Conservation (phyloP, 2,797 vertebrate species). For the Onychomys arenicola region DNA sequence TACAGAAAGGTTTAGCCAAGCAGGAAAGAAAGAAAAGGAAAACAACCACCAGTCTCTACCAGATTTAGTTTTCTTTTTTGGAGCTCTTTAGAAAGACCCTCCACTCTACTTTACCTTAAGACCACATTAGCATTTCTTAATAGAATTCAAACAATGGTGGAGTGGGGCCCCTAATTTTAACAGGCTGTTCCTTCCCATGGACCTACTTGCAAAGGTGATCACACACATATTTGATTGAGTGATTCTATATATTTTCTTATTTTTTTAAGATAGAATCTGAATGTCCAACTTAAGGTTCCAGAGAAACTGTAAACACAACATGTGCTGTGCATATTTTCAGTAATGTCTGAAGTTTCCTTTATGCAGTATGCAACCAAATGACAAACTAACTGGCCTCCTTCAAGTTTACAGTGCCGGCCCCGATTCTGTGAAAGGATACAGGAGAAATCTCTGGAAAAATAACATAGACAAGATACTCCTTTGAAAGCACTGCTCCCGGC, state of each 20-base stretch:
- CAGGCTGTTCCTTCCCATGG: constrained; percentile 19
- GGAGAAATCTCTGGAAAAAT: constrained; percentile 54
- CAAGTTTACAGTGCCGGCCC: not conserved
- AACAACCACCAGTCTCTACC: not conserved
- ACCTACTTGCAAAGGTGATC: constrained; percentile 56
- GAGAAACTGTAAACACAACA: constrained; percentile 51
- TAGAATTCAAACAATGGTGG: constrained; percentile 39
- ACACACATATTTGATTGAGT: constrained; percentile 65
- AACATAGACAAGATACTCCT: constrained; percentile 18
- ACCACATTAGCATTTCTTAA: constrained; percentile 62
- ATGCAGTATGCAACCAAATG: not conserved
- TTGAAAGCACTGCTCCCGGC: constrained; percentile 64
- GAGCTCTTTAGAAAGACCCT: constrained; percentile 76
- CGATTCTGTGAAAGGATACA: constrained; percentile 18
- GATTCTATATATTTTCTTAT: constrained; percentile 42
- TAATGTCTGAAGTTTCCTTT: constrained; percentile 66
- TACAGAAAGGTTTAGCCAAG: constrained; percentile 62
- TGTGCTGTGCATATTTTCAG: constrained; percentile 35
- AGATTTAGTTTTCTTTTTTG: constrained; percentile 70
- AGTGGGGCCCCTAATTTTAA: constrained; percentile 65
- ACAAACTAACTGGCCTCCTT: constrained; percentile 40
- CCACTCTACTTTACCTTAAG: constrained; percentile 73
- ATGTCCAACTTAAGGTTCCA: constrained; percentile 65
- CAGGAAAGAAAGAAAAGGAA: constrained; percentile 14
- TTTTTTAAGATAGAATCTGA: constrained; percentile 38